These are phyloP conservation scores for Leptonema lineaticorne DNA, from an alignment of 1,140 invertebrate species.

Conservation along the genomic window DNA sequence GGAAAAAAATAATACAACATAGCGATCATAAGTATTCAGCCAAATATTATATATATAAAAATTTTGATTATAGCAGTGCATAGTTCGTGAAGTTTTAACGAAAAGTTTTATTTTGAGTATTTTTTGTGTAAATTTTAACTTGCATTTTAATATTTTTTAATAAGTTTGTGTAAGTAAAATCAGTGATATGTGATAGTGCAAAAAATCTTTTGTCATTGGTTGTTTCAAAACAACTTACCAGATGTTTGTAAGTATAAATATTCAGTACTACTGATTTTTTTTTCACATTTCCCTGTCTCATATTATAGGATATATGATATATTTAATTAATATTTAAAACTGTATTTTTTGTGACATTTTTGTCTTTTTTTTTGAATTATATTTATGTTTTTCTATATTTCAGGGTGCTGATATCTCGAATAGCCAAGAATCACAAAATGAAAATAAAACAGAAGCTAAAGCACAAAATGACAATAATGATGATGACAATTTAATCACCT, in stretches of 20 bases:
- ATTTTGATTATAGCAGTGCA: slow-evolving; percentile 19
- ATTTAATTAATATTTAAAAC: background rate
- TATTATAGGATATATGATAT: background rate
- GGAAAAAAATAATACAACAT: background rate
- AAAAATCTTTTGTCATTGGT: slow-evolving; percentile 16
- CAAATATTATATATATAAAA: slow-evolving; percentile 6
- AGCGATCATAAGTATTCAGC: background rate
- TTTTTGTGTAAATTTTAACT: slow-evolving; percentile 5
- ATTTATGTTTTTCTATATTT: slow-evolving; percentile 3
- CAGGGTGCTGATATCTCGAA: slow-evolving; percentile 1
- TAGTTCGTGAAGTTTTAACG: slow-evolving; percentile 8
- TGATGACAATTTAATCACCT: background rate
- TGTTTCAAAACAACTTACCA: slow-evolving; percentile 11
- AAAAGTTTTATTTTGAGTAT: slow-evolving; percentile 7
- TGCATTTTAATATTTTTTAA: background rate
- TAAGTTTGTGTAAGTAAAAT: slow-evolving; percentile 16
- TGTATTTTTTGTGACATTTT: background rate
- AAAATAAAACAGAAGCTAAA: slow-evolving; percentile 1
- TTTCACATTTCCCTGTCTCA: background rate
- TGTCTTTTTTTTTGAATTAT: background rate
- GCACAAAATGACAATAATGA: background rate
- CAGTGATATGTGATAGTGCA: slow-evolving; percentile 15
- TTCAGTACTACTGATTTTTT: slow-evolving; percentile 12
- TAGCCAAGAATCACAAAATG: slow-evolving; percentile 7
- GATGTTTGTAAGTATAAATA: slow-evolving; percentile 13